phyloP scores from a whole-genome alignment of 2,797 vertebrate genomes.

The Lepilemur septentrionalis region DNA sequence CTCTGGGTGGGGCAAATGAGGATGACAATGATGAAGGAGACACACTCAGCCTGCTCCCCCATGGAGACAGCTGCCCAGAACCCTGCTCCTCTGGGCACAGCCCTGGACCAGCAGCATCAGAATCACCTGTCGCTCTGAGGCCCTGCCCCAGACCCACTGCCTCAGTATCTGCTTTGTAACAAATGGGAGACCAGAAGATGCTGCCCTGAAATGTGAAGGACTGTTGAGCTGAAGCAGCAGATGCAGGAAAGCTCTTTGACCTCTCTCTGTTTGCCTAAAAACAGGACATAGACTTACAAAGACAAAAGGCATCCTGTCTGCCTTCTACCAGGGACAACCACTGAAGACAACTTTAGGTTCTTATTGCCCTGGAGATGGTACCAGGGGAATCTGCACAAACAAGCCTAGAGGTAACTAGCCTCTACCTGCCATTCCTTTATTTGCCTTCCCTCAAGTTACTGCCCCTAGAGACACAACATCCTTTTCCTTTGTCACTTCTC shows the following conservation, averaged over 20 bases:
- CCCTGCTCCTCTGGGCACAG: not conserved
- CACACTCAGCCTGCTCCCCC: accelerated
- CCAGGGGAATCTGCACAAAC: not conserved
- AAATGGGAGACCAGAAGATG: not conserved
- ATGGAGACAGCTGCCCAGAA: not conserved
- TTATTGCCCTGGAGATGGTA: not conserved
- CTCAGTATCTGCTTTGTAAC: not conserved
- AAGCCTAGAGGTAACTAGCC: too few species aligned
- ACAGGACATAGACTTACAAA: not conserved
- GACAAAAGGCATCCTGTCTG: not conserved
- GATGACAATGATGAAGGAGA: not conserved
- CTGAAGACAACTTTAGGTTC: not conserved
- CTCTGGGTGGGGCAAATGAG: not conserved
- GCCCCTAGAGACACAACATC: not conserved
- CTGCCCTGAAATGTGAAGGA: not conserved
- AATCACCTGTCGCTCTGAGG: not conserved
- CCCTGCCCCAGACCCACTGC: too few species aligned
- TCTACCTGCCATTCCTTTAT: not conserved
- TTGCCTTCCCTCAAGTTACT: not conserved
- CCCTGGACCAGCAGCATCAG: not conserved
- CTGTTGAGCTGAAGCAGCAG: not conserved
- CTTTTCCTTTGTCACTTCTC: not conserved
- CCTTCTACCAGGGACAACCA: not conserved
- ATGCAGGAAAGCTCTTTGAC: not conserved
- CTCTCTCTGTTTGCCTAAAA: not conserved